Conservation (phyloP, 2,113 vertebrate species). For the Urocitellus parryii region DNA sequence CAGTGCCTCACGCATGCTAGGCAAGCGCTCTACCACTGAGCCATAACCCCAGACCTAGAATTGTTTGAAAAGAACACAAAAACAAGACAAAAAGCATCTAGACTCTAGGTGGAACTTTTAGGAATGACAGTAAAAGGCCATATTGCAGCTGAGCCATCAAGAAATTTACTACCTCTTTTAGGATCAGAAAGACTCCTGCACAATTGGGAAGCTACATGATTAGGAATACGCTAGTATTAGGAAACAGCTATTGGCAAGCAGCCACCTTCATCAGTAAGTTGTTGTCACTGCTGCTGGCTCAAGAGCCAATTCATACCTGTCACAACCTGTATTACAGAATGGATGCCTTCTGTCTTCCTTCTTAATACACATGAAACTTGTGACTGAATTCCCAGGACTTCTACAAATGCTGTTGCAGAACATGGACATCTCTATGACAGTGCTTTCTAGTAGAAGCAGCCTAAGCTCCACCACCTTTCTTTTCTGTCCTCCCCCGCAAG, state of each 20-base stretch:
- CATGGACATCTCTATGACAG: not conserved
- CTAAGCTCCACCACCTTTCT: not conserved
- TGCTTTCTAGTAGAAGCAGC: not conserved
- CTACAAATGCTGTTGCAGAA: not conserved
- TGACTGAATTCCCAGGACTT: not conserved
- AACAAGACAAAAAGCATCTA: not conserved
- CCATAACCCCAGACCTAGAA: not conserved
- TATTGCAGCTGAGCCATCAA: not conserved
- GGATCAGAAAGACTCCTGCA: slow-evolving; percentile 7
- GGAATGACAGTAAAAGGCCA: not conserved
- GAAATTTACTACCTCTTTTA: not conserved
- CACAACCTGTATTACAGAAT: not conserved
- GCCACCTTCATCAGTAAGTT: not conserved
- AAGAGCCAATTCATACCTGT: not conserved
- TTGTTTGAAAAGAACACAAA: not conserved
- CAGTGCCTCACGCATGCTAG: too few relatives aligned
- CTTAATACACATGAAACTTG: not conserved
- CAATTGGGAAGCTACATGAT: slow-evolving; percentile 14
- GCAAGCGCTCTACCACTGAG: too few relatives aligned
- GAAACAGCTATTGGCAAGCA: not conserved
- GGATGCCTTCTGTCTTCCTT: not conserved
- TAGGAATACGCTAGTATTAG: not conserved
- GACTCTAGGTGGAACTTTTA: slow-evolving; percentile 26
- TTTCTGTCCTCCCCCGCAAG: not conserved
- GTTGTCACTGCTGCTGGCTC: not conserved